Evolutionary conservation across 2,888 invertebrate genomes (phyloP), one percentile per base, ranked within the genome.

Genomic region (Papilio demoleus): DNA sequence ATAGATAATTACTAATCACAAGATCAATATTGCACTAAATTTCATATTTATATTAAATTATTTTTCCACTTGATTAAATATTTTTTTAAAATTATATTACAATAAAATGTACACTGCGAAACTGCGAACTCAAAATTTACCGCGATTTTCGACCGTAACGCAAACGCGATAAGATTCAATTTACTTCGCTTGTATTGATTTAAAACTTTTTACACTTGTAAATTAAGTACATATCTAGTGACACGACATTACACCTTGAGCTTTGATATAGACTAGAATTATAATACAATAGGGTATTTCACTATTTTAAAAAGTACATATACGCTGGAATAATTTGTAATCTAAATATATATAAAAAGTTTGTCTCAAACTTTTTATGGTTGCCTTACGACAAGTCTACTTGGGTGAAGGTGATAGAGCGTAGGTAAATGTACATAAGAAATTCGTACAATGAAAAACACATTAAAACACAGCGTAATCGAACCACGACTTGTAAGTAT

Each of bases 231-330:
- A 67, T 65, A 60, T 62, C 71, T 71, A 70, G 72, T 78, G 75
- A 78, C 76, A 70, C 62, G 66, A 77, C 76, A 79, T 75, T 17
- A 78, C 79, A 78, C 79, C 82, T 88, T 90, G 89, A 90, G 89
- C 88, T 84, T 86, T 84, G 83, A 83, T 85, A 85, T 84, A 88
- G 90, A 91, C 90, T 91, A 91, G 90, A 90, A 85, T 78, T 84
- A 85, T 82, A 84, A 74, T 73, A 78, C 71, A 70, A 70, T 63
- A 70, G 67, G 61, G 61, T 59, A 70, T 36, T 62, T 31, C 14
- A 65, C 45, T 45, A 22, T 36, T 50, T 50, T 11, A 36, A 36
- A 6, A 53, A n/a, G 1, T 50, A 50, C 12, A 42, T 45, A 19
- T 5, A 12, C 50, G 6, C 40, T 1, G 1, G 24, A 47, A 14